Percentiles rank a stretch among this genome's conserved stretches.
Evolutionary conservation across 2,888 invertebrate genomes (phyloP).

Genomic region (Papilio elwesi): DNA sequence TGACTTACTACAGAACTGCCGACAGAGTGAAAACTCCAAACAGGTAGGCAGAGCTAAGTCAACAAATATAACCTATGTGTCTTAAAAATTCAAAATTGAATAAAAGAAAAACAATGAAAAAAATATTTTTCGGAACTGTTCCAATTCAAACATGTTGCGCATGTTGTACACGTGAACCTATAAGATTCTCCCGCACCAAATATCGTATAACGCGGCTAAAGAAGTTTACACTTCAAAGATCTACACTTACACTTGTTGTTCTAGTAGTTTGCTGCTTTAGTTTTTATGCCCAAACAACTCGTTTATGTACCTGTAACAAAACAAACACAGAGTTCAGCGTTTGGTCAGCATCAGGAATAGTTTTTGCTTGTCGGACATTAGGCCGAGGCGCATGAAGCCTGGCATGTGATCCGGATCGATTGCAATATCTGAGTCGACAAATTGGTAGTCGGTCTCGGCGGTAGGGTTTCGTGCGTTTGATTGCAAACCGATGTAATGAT

Average conservation of each 20-base stretch:
- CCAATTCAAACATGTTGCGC: no score
- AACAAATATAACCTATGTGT: no score
- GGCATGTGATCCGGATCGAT: slow-evolving; percentile 16
- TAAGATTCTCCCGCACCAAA: no score
- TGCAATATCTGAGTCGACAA: slow-evolving; percentile 21
- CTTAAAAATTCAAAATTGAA: no score
- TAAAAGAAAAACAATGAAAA: no score
- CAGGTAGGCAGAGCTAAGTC: no score
- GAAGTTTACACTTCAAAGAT: no score
- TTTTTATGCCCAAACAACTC: background rate
- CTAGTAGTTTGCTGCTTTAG: background rate
- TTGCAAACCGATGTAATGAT: slow-evolving; percentile 13
- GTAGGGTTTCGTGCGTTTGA: slow-evolving; percentile 16
- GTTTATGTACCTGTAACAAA: slow-evolving; percentile 5
- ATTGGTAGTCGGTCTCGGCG: slow-evolving; percentile 13
- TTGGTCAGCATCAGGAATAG: background rate
- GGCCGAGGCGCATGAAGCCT: background rate
- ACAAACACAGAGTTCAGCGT: background rate
- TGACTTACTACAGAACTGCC: no score
- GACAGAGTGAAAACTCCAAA: no score
- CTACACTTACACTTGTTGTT: background rate
- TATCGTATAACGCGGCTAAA: no score
- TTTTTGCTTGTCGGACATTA: background rate
- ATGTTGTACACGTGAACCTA: no score
- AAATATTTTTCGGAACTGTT: no score